These are phyloP conservation scores for Zoanthus gigantus DNA, from an alignment of 92 coral and sea anemone species.

Conservation along the genomic window DNA sequence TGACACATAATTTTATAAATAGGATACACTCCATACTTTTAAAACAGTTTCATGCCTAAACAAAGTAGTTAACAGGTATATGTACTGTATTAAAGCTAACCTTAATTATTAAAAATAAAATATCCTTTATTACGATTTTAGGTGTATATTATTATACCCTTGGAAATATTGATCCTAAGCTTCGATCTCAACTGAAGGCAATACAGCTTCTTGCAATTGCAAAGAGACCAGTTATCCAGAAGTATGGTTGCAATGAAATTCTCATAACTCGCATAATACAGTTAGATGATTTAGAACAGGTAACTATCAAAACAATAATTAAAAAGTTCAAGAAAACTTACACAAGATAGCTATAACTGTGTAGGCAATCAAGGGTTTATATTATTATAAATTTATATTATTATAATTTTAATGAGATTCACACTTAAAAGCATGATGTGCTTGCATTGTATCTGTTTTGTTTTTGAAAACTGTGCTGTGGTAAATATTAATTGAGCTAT, in stretches of 20 bases:
- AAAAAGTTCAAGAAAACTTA: neutral
- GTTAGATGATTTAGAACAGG: constrained; percentile 7
- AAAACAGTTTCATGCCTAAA: no score
- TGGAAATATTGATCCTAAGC: constrained; percentile 15
- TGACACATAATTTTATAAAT: no score
- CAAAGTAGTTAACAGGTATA: no score
- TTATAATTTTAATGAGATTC: neutral
- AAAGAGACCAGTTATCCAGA: constrained; percentile 1
- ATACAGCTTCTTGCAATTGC: neutral
- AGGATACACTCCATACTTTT: no score
- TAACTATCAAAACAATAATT: neutral
- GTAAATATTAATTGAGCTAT: neutral
- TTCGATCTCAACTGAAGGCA: neutral
- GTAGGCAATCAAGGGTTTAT: neutral
- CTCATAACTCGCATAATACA: neutral
- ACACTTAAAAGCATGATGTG: no score
- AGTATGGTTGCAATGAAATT: constrained; percentile 9
- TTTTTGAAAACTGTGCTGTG: constrained; percentile 5
- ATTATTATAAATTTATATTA: constrained; percentile 11
- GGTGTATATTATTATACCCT: constrained; percentile 9
- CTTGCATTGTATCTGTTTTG: neutral
- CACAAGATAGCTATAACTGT: neutral
- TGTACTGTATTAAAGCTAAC: no score
- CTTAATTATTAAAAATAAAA: no score
- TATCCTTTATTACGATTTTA: no score